Evolutionary conservation across 2,888 invertebrate genomes (phyloP).

Genomic region (Automeris io): DNA sequence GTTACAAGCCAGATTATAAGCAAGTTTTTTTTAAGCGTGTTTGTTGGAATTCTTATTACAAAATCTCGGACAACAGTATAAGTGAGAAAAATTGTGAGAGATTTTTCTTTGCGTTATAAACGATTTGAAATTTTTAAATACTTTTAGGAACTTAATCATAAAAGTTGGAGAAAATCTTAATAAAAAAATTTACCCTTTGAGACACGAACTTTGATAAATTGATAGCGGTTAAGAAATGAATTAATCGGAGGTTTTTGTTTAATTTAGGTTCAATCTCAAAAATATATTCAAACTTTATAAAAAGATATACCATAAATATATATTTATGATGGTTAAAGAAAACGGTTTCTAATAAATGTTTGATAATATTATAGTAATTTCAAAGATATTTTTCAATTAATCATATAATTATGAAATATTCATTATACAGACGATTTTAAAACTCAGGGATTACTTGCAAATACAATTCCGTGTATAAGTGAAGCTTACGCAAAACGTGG

Average conservation of each 20-base stretch:
- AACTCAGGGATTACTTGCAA: too few species aligned
- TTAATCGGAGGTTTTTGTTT: conserved; percentile 8
- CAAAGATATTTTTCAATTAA: too few species aligned
- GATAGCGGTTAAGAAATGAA: conserved; percentile 14
- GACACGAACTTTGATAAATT: conserved; percentile 40
- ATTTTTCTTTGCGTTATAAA: conserved; percentile 37
- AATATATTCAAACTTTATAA: too few species aligned
- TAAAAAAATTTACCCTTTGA: conserved; percentile 55
- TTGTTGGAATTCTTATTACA: conserved; percentile 2
- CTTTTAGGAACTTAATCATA: conserved; percentile 57
- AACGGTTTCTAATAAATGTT: too few species aligned
- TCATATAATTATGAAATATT: too few species aligned
- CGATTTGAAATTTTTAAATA: conserved; percentile 47
- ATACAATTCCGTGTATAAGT: too few species aligned
- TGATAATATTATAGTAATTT: too few species aligned
- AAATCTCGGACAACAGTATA: conserved; percentile 26
- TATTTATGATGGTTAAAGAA: too few species aligned
- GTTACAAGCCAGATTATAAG: too few species aligned
- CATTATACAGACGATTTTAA: too few species aligned
- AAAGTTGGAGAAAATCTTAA: conserved; percentile 49
- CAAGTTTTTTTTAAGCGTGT: too few species aligned
- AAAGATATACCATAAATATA: too few species aligned
- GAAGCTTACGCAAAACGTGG: background rate
- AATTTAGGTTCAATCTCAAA: background rate
- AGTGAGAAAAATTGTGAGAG: conserved; percentile 32